phyloP scores from a whole-genome alignment of 2,888 invertebrate species.

The Sarcophaga subvicina region DNA sequence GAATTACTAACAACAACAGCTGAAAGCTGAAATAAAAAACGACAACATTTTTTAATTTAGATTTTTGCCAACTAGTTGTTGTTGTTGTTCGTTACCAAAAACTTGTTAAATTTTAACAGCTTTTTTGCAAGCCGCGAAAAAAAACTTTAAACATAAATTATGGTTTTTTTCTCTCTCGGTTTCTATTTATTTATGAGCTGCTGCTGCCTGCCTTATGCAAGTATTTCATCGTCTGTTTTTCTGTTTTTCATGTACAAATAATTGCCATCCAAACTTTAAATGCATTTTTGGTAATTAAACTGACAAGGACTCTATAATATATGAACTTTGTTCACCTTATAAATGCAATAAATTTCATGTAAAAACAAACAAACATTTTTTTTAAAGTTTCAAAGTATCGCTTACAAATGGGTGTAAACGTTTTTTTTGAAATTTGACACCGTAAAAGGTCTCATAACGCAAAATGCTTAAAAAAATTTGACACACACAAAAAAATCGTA shows the following conservation, averaged over 20 bases:
- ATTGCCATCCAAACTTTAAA: conserved; percentile 5
- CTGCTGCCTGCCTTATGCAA: neutral
- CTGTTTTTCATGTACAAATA: conserved; percentile 10
- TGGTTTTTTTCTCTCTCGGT: neutral
- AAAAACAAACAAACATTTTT: neutral
- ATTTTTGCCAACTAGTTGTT: conserved; percentile 51
- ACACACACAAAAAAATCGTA: neutral
- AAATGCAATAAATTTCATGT: neutral
- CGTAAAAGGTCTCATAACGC: neutral
- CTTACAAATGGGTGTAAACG: neutral
- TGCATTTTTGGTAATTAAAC: conserved; percentile 3
- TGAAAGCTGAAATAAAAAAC: neutral
- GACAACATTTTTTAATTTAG: conserved; percentile 14
- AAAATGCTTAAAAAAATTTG: neutral
- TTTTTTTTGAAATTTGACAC: neutral
- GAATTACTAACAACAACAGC: conserved; percentile 59
- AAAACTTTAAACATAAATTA: neutral
- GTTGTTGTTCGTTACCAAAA: conserved; percentile 21
- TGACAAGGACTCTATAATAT: neutral
- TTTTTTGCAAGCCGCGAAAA: neutral
- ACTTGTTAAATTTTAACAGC: conserved; percentile 12
- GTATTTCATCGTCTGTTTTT: neutral
- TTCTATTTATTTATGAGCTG: neutral
- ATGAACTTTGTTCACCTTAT: neutral
- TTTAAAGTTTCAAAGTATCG: neutral